Base-by-base conservation (phyloP, 2,797 vertebrate species). In the Bucorvus abyssinicus region DNA sequence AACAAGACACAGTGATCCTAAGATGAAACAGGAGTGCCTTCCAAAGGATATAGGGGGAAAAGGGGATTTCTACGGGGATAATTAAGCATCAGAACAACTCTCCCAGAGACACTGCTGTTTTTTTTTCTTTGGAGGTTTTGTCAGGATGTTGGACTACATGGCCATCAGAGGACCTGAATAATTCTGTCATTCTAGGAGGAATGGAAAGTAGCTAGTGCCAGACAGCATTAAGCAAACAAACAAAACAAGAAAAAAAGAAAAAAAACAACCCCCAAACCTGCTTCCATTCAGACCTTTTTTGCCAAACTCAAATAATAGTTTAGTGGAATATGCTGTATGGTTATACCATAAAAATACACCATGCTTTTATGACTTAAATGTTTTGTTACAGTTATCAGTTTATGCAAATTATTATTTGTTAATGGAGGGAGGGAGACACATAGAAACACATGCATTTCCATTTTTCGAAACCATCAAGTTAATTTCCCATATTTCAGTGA, bases 1-100 rank as follows among this genome's bases (percentile, higher is more conserved):
- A 67, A 29, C 6, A 63, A 61, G 29, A 63, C 20, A 38, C 19
- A 14, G 0, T 7, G 19, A 14, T 11, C 6, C 0, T 17, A 27
- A 47, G 10, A n/a, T 82, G 42, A 79, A 76, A 49, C 5, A 73
- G 32, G 10, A 79, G 18, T n/a, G 11, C 8, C 4, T 78, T 61
- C 36, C 7, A 56, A 67, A 75, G 24, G 19, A 14, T 40, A 4
- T 21, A 50, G 55, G 4, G 7, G 4, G 2, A 9, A 14, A 4
- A 10, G 7, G 10, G 67, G 30, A 27, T 40, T 87, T 69, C 32
- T 81, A 2, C 3, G 10, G 15, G 11, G 7, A n/a, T 15, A 29
- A 17, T 57, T 61, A 65, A 61, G 18, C 10, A 69, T 42, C 10
- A 13, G 30, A 71, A 22, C 9, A 55, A 55, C n/a, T 40, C 81